Percentiles rank a stretch among this genome's conserved stretches.
These are phyloP conservation scores for Camponotus fellah DNA, from an alignment of 2,888 invertebrate genomes.

Conservation along the genomic window DNA sequence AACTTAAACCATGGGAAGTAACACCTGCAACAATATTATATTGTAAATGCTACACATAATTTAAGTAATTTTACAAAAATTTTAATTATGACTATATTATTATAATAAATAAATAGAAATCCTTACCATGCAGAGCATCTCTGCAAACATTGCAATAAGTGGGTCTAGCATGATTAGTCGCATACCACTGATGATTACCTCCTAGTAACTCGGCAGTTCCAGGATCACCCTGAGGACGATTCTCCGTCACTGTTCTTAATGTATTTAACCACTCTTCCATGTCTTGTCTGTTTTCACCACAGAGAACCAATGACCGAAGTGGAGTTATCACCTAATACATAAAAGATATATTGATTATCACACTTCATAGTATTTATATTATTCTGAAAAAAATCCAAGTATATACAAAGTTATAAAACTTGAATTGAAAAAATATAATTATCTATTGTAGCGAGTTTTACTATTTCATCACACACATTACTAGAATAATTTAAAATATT, in stretches of 20 bases:
- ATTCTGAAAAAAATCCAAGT: neutral
- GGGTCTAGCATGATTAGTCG: constrained; percentile 97
- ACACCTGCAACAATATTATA: constrained; percentile 89
- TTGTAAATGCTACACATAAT: neutral
- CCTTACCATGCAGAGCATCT: constrained; percentile 92
- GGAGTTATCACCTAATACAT: constrained; percentile 90
- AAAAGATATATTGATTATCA: neutral
- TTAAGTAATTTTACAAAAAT: neutral
- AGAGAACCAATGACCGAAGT: constrained; percentile 92
- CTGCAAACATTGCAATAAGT: constrained; percentile 99
- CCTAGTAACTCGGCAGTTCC: constrained; percentile 89
- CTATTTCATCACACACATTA: neutral
- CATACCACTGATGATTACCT: constrained; percentile 94
- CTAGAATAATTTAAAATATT: neutral
- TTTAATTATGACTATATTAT: neutral
- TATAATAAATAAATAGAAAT: neutral
- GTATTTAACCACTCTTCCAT: constrained; percentile 98
- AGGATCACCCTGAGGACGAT: constrained; percentile 87
- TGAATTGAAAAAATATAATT: neutral
- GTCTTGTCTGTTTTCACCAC: constrained; percentile 93
- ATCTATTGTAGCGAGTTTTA: neutral
- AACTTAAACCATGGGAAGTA: constrained; percentile 97
- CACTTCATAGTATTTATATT: neutral
- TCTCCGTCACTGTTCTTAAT: constrained; percentile 90
- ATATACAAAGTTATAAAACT: neutral